phyloP scores from a whole-genome alignment of 1,140 invertebrate species.

The Oreohelix idahoensis region DNA sequence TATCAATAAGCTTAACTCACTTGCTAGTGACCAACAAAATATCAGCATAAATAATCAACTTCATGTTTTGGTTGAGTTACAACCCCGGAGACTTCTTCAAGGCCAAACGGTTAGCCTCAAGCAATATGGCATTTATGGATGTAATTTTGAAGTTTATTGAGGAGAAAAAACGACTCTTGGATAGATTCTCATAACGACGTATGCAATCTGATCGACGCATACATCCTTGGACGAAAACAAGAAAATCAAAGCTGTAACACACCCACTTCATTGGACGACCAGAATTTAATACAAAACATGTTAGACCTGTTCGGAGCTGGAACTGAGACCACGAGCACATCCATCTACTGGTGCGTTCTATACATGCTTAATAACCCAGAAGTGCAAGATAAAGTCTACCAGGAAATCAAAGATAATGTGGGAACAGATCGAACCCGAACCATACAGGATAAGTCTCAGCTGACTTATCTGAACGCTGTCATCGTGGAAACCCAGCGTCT shows the following conservation, averaged over 20 bases:
- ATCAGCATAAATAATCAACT: too few species aligned
- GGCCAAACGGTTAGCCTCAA: background rate
- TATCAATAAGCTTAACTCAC: too few species aligned
- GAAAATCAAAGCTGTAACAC: background rate
- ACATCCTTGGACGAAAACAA: background rate
- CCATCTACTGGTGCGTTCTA: conserved; percentile 82
- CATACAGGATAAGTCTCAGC: conserved; percentile 10
- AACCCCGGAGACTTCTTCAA: background rate
- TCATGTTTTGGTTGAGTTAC: background rate
- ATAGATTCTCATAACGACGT: too few species aligned
- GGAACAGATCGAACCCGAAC: conserved; percentile 82
- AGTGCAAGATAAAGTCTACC: conserved; percentile 72
- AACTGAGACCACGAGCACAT: conserved; percentile 47
- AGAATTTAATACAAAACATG: conserved; percentile 44
- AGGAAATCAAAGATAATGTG: conserved; percentile 88
- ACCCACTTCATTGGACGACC: conserved; percentile 9
- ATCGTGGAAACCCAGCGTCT: conserved; percentile 47
- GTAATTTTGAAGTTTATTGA: background rate
- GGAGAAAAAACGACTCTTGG: background rate
- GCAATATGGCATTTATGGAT: too few species aligned
- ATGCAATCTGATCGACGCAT: background rate
- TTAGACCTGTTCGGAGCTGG: conserved; percentile 81
- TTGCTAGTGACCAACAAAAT: too few species aligned
- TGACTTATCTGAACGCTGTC: conserved; percentile 51
- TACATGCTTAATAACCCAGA: conserved; percentile 83